Conservation (phyloP, 2,888 invertebrate species). For the Philereme vetulata region DNA sequence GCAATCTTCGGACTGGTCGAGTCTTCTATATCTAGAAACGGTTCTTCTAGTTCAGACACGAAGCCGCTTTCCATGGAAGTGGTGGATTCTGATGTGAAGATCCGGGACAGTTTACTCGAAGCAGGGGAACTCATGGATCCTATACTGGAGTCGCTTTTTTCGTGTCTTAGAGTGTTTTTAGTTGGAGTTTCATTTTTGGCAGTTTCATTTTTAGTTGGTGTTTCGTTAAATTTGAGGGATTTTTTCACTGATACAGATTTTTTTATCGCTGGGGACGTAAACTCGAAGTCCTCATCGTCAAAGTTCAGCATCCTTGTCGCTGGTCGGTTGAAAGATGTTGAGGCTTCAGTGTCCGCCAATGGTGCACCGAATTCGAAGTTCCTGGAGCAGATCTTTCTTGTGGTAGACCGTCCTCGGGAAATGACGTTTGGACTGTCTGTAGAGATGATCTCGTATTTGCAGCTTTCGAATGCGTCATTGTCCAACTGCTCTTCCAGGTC, state of each 20-base stretch:
- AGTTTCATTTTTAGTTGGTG: slow-evolving; percentile 50
- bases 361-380: slow-evolving; percentile 78
- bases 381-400: slow-evolving; percentile 59
- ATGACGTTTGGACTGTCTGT: slow-evolving; percentile 79
- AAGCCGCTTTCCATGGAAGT: slow-evolving; percentile 77
- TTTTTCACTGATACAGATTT: slow-evolving; percentile 65
- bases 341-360: slow-evolving; percentile 65
- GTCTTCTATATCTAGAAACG: slow-evolving; percentile 70
- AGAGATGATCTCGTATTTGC: slow-evolving; percentile 78
- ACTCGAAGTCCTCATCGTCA: slow-evolving; percentile 73
- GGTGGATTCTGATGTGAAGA: slow-evolving; percentile 67
- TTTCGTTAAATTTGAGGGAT: slow-evolving; percentile 68
- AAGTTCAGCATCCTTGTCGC: slow-evolving; percentile 73
- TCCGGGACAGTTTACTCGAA: slow-evolving; percentile 43
- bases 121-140: slow-evolving; percentile 60
- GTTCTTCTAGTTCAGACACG: slow-evolving; percentile 75
- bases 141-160: slow-evolving; percentile 65
- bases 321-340: slow-evolving; percentile 71
- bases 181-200: not conserved
- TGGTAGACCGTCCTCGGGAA: slow-evolving; percentile 53
- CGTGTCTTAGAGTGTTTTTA: slow-evolving; percentile 48
- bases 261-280: slow-evolving; percentile 66
- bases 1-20: slow-evolving; percentile 71
- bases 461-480: slow-evolving; percentile 70
- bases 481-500: slow-evolving; percentile 78